These are phyloP conservation scores for Stictonetta naevosa DNA, from an alignment of 2,113 vertebrate genomes.

Conservation along the genomic window DNA sequence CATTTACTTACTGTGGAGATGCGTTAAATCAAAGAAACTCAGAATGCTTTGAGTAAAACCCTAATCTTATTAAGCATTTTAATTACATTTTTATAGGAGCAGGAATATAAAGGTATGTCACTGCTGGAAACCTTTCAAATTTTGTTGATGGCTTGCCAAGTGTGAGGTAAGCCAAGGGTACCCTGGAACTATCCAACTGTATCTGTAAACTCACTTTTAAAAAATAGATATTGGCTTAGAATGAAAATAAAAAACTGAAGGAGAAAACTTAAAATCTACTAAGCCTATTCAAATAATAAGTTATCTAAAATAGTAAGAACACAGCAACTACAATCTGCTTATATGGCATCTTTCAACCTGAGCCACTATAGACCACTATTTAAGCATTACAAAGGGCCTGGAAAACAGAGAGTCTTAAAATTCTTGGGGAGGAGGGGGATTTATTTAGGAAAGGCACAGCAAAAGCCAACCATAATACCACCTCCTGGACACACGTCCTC, in stretches of 20 bases:
- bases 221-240: not conserved
- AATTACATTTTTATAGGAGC: conserved; percentile 57
- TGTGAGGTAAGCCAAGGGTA: not conserved
- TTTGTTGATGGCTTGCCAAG: conserved; percentile 40
- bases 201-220: conserved; percentile 34
- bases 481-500: not conserved
- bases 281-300: not conserved
- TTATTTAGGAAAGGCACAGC: not conserved
- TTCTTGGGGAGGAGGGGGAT: not conserved
- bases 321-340: not conserved
- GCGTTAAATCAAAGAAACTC: conserved; percentile 26
- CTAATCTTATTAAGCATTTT: conserved; percentile 32
- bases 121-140: conserved; percentile 15
- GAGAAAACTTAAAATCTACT: not conserved
- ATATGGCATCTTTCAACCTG: not conserved
- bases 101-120: conserved; percentile 27
- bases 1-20: conserved; percentile 3
- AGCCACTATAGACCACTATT: not conserved
- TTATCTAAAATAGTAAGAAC: not conserved
- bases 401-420: not conserved
- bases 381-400: not conserved
- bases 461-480: not conserved
- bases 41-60: conserved; percentile 16
- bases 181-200: not conserved
- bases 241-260: conserved; percentile 28